phyloP scores from a whole-genome alignment of 2,113 vertebrate genomes.

The Trochalopteron elliotii region DNA sequence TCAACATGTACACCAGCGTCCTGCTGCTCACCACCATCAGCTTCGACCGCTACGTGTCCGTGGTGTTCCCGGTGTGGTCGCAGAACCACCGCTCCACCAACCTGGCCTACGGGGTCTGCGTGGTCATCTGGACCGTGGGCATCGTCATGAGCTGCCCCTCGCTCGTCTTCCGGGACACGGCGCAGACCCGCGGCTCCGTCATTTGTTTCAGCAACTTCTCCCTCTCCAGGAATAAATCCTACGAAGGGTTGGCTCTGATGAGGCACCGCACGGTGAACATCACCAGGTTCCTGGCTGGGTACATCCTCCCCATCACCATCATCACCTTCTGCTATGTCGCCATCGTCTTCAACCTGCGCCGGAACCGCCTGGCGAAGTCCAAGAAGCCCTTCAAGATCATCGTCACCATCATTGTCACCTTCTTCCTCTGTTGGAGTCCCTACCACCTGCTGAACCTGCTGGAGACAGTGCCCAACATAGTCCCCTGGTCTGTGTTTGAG shows the following conservation, averaged over 20 bases:
- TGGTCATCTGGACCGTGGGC: constrained; percentile 79
- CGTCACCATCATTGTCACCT: constrained; percentile 80
- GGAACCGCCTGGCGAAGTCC: constrained; percentile 77
- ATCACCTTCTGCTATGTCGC: constrained; percentile 80
- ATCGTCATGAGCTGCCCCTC: constrained; percentile 81
- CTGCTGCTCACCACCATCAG: constrained; percentile 91
- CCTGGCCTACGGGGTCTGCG: constrained; percentile 73
- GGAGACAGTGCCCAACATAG: constrained; percentile 56
- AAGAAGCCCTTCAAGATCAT: constrained; percentile 89
- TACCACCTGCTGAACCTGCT: constrained; percentile 82
- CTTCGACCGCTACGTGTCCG: constrained; percentile 86
- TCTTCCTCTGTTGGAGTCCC: constrained; percentile 90
- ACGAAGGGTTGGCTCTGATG: not conserved
- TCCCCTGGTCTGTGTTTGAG: constrained; percentile 32
- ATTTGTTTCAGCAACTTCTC: constrained; percentile 85
- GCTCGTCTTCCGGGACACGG: constrained; percentile 78
- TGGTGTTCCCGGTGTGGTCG: constrained; percentile 89
- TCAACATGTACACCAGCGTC: constrained; percentile 97
- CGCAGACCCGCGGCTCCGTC: not conserved
- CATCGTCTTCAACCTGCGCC: constrained; percentile 76
- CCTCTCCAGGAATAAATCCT: not conserved
- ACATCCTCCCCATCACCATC: constrained; percentile 79
- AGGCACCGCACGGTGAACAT: constrained; percentile 69
- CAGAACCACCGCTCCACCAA: constrained; percentile 88
- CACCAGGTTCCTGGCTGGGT: constrained; percentile 79